phyloP scores from a whole-genome alignment of 2,888 invertebrate species.

The Spisula subtruncata region DNA sequence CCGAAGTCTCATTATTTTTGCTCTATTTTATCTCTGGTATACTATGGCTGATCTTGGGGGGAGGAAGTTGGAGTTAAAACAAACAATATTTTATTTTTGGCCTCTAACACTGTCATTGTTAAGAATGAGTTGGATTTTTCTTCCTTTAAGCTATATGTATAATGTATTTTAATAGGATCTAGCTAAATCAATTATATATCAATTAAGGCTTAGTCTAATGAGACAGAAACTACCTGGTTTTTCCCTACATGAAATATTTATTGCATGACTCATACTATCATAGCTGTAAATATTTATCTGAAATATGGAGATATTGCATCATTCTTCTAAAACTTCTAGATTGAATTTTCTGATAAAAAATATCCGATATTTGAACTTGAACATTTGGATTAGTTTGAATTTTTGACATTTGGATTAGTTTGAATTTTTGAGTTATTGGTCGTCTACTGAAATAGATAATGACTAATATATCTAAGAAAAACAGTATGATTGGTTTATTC shows the following conservation, averaged over 20 bases:
- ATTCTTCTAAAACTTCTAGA: not conserved
- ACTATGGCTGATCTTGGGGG: too few species aligned
- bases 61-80: not conserved
- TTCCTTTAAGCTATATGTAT: not conserved
- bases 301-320: not conserved
- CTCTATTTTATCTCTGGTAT: too few species aligned
- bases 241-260: conserved; percentile 16
- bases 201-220: not conserved
- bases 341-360: not conserved
- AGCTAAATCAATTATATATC: not conserved
- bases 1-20: too few species aligned
- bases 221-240: not conserved
- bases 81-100: not conserved
- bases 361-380: not conserved
- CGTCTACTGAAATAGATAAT: too few species aligned
- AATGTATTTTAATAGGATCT: not conserved
- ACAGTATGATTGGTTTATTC: too few species aligned
- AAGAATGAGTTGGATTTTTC: too few species aligned
- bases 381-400: not conserved
- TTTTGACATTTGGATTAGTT: not conserved
- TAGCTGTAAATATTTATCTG: not conserved
- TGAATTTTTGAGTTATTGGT: too few species aligned
- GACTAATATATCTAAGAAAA: too few species aligned
- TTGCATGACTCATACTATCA: not conserved
- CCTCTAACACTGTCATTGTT: too few species aligned